Percentiles rank a stretch among this genome's conserved stretches.
phyloP scores from a whole-genome alignment of 2,113 vertebrate species.

The Rissa tridactyla region DNA sequence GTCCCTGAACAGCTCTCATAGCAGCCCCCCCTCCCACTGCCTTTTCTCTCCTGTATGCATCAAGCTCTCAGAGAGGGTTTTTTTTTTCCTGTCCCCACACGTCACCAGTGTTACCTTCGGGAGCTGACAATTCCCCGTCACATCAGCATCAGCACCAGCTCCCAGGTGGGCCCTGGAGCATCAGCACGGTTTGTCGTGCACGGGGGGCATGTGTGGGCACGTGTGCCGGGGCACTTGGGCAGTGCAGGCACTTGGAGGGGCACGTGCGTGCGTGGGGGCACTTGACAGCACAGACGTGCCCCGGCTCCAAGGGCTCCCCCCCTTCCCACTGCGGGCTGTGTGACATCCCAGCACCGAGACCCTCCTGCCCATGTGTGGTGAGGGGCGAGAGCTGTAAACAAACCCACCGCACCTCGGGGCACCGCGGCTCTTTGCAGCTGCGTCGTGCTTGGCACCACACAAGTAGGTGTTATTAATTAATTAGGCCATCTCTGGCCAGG shows the following conservation, averaged over 20 bases:
- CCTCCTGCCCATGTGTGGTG: fast-evolving
- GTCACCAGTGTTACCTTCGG: neutral
- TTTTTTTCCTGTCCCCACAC: neutral
- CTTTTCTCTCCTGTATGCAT: neutral
- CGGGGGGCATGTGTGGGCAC: neutral
- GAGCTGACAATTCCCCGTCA: conserved; percentile 32
- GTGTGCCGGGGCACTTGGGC: neutral
- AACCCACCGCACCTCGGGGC: neutral
- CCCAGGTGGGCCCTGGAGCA: conserved; percentile 21
- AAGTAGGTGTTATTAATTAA: conserved; percentile 66
- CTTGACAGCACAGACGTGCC: fast-evolving
- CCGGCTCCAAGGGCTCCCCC: neutral
- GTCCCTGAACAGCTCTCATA: fast-evolving
- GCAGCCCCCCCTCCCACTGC: neutral
- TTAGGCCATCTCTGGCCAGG: conserved; percentile 47
- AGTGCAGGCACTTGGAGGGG: neutral
- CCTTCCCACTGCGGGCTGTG: fast-evolving
- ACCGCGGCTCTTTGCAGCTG: neutral
- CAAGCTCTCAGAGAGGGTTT: neutral
- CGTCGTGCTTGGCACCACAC: neutral
- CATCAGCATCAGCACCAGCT: conserved; percentile 15
- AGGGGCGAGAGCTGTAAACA: conserved; percentile 2
- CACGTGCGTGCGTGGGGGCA: neutral
- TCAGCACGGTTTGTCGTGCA: neutral
- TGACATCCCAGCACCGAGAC: neutral